Evolutionary conservation across 2,888 invertebrate genomes (phyloP).

Genomic region (Dendrolimus pini): DNA sequence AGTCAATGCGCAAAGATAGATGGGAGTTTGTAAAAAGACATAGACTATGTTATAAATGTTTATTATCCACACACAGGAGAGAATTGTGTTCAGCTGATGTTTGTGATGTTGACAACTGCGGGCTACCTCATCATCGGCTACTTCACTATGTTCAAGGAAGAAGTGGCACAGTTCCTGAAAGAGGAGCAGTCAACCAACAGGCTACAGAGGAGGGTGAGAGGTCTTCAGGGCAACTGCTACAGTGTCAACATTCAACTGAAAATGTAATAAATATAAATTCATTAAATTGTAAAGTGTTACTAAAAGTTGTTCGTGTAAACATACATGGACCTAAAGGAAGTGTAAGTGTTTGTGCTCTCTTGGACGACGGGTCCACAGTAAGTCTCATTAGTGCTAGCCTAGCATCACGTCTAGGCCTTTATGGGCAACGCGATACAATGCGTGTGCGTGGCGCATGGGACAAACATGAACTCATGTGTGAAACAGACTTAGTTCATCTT

Average conservation of each 20-base stretch:
- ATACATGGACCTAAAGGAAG: slow-evolving; percentile 17
- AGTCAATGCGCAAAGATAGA: slow-evolving; percentile 8
- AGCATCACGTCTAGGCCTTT: slow-evolving; percentile 12
- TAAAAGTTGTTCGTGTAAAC: slow-evolving; percentile 17
- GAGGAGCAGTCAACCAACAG: neutral
- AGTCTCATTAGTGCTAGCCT: slow-evolving; percentile 14
- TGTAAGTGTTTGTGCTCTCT: slow-evolving; percentile 12
- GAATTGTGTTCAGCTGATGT: no score
- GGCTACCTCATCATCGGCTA: slow-evolving; percentile 11
- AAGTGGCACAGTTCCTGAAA: no score
- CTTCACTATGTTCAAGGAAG: slow-evolving; percentile 6
- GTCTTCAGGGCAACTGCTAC: neutral
- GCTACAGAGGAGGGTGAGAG: neutral
- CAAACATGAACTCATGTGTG: slow-evolving; percentile 11
- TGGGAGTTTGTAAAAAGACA: no score
- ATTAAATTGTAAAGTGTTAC: slow-evolving; percentile 8
- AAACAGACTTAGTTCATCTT: slow-evolving; percentile 9
- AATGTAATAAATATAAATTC: slow-evolving; percentile 4
- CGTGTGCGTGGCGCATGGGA: slow-evolving; percentile 19
- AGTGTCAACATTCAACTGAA: neutral
- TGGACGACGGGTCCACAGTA: slow-evolving; percentile 23
- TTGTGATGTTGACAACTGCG: slow-evolving; percentile 9
- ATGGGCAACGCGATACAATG: slow-evolving; percentile 12
- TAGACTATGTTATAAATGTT: no score
- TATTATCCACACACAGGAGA: no score